A percentile compares a stretch with the other conserved stretches of the same genome.
Evolutionary conservation across 2,113 vertebrate species (phyloP).

Genomic region (Silurus asotus): DNA sequence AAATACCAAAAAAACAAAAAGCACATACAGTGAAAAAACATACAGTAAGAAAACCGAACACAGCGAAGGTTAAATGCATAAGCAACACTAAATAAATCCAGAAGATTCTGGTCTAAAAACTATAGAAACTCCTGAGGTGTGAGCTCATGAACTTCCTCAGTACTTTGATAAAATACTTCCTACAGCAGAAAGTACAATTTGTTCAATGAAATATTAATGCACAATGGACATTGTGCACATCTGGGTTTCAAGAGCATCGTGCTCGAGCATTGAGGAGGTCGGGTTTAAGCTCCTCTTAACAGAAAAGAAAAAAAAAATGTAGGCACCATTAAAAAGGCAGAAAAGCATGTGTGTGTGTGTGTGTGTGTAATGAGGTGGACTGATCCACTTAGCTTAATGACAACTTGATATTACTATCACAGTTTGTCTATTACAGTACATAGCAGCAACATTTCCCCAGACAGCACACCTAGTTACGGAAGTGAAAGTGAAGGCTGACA

Average conservation of each 20-base stretch:
- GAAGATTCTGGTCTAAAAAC: constrained; percentile 18
- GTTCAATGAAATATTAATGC: constrained; percentile 20
- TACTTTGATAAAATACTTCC: constrained; percentile 15
- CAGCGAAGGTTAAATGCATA: constrained; percentile 30
- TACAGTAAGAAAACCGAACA: constrained; percentile 1
- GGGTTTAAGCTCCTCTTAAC: not conserved
- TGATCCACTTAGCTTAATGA: constrained; percentile 23
- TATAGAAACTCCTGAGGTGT: constrained; percentile 47
- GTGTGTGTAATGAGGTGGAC: not conserved
- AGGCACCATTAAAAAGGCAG: not conserved
- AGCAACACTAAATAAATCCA: constrained; percentile 3
- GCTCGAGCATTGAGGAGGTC: not conserved
- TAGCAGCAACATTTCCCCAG: constrained; percentile 44
- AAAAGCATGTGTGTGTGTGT: constrained; percentile 5
- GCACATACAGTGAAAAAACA: constrained; percentile 19
- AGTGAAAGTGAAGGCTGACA: constrained; percentile 30
- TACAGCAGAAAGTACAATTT: constrained; percentile 37
- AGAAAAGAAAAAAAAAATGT: not conserved
- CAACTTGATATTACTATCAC: constrained; percentile 15
- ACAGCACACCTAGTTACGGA: constrained; percentile 25
- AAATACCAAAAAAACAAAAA: not conserved
- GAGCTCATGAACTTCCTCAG: constrained; percentile 42
- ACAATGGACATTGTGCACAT: not conserved
- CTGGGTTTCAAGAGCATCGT: not conserved
- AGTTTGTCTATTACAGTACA: constrained; percentile 30